A percentile compares a stretch with the other conserved stretches of the same genome.
Conservation (phyloP, 2,888 invertebrate species). For the Troides aeacus region DNA sequence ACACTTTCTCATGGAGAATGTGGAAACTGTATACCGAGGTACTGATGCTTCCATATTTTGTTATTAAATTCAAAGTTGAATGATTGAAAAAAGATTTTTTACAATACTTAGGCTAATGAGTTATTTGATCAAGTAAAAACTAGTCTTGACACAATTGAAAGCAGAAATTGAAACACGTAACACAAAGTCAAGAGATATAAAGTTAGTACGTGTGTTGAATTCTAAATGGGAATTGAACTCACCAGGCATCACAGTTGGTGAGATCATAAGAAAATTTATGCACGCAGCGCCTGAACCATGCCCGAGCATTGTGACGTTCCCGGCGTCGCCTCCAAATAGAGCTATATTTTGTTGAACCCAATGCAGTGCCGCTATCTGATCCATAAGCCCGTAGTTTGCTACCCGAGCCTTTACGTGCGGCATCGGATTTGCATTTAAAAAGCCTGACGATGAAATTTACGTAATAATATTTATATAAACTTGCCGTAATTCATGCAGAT, state of each 20-base stretch:
- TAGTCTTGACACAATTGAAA: too few relatives aligned
- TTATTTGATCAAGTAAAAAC: too few relatives aligned
- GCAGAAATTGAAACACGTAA: background rate
- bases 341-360: slow-evolving; percentile 98
- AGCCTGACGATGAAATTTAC: slow-evolving; percentile 78
- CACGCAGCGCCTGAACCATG: slow-evolving; percentile 98
- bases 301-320: slow-evolving; percentile 96
- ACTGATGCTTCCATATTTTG: too few relatives aligned
- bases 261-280: slow-evolving; percentile 98
- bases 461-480: slow-evolving; percentile 4
- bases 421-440: slow-evolving; percentile 93
- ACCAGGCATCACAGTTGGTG: slow-evolving; percentile 92
- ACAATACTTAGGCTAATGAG: too few relatives aligned
- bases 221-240: slow-evolving; percentile 32
- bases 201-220: slow-evolving; percentile 4
- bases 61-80: too few relatives aligned
- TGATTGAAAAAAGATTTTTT: too few relatives aligned
- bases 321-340: slow-evolving; percentile 96
- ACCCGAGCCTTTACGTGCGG: slow-evolving; percentile 92
- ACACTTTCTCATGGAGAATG: too few relatives aligned
- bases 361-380: slow-evolving; percentile 97
- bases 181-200: slow-evolving; percentile 9
- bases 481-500: too few relatives aligned
- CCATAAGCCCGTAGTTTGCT: slow-evolving; percentile 98
- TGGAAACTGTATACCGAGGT: too few relatives aligned